These are phyloP conservation scores for Diloba caeruleocephala DNA, from an alignment of 2,888 invertebrate genomes.

Conservation along the genomic window DNA sequence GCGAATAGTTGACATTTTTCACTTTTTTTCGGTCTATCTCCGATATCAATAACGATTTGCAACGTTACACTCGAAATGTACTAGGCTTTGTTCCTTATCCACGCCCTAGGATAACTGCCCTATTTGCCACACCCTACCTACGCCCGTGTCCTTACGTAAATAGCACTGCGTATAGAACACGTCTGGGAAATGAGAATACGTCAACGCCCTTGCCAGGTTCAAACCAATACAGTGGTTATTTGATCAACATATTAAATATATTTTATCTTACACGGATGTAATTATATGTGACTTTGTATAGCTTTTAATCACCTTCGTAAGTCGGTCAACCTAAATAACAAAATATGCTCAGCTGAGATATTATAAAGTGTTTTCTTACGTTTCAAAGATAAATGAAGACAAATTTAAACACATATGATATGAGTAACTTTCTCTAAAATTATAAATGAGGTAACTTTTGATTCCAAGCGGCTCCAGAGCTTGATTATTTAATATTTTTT, in stretches of 20 bases:
- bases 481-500: neutral
- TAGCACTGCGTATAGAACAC: slow-evolving; percentile 37
- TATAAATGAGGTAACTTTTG: neutral
- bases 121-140: slow-evolving; percentile 35
- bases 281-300: too few relatives aligned
- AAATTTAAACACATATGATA: too few relatives aligned
- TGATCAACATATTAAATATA: neutral
- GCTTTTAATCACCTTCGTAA: too few relatives aligned
- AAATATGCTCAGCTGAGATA: neutral
- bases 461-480: neutral
- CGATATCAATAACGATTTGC: too few relatives aligned
- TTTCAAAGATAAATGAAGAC: neutral
- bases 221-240: slow-evolving; percentile 1
- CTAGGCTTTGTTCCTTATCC: slow-evolving; percentile 17
- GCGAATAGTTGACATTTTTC: too few relatives aligned
- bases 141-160: slow-evolving; percentile 36
- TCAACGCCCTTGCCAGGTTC: slow-evolving; percentile 50
- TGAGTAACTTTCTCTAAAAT: neutral
- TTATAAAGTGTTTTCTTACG: neutral
- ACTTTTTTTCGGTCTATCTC: too few relatives aligned
- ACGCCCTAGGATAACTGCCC: slow-evolving; percentile 38
- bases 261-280: too few relatives aligned
- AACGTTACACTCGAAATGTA: neutral
- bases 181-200: slow-evolving; percentile 33
- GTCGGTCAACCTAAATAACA: too few relatives aligned